Evolutionary conservation across 2,797 vertebrate species (phyloP).

Genomic region (Varecia variegata): DNA sequence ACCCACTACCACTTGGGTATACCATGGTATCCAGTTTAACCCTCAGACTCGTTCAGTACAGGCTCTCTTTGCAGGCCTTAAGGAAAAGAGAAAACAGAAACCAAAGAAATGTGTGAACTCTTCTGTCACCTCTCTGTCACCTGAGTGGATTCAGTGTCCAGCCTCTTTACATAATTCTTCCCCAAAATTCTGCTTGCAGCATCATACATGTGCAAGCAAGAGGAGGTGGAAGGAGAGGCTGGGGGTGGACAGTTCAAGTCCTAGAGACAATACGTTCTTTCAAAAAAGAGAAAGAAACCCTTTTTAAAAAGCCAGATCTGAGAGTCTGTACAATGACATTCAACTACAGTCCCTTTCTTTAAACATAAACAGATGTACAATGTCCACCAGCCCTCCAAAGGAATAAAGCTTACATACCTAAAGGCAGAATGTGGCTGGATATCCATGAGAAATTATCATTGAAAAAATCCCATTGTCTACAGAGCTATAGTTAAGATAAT

Average conservation of each 20-base stretch:
- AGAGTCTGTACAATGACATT: slow-evolving; percentile 18
- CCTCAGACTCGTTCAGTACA: not conserved
- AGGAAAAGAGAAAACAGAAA: not conserved
- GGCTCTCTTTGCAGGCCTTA: not conserved
- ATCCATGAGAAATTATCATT: slow-evolving; percentile 5
- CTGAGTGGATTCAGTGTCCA: not conserved
- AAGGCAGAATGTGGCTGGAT: slow-evolving; percentile 21
- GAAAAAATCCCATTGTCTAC: slow-evolving; percentile 19
- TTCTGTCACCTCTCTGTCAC: not conserved
- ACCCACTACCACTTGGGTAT: not conserved
- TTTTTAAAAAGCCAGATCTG: not conserved
- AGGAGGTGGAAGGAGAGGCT: not conserved
- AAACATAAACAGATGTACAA: slow-evolving; percentile 54
- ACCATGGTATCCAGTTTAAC: not conserved
- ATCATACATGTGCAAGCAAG: not conserved
- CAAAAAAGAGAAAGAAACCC: not conserved
- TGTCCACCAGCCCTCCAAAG: not conserved
- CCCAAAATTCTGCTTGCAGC: not conserved
- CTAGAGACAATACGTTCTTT: slow-evolving; percentile 45
- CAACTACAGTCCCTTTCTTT: slow-evolving; percentile 31
- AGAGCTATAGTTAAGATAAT: slow-evolving; percentile 30
- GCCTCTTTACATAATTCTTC: not conserved
- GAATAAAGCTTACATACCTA: slow-evolving; percentile 26
- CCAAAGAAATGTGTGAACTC: not conserved
- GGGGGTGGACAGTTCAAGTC: not conserved